Conservation (phyloP, 2,113 vertebrate species). For the Elanoides forficatus region DNA sequence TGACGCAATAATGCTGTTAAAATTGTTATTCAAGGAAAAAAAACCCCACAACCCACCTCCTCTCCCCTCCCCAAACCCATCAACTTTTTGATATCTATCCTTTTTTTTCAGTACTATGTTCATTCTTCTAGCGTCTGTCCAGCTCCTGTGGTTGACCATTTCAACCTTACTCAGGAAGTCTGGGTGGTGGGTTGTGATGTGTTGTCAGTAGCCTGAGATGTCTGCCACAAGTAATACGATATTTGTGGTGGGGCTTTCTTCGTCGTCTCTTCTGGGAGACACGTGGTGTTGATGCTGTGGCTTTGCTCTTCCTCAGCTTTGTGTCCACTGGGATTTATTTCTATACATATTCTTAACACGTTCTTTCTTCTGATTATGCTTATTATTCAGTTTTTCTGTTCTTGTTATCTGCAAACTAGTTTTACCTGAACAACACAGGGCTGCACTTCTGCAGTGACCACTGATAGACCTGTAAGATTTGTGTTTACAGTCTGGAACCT, state of each 20-base stretch:
- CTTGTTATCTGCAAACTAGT: background rate
- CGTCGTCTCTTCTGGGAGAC: background rate
- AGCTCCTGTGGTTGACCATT: background rate
- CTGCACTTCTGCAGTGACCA: background rate
- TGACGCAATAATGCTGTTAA: background rate
- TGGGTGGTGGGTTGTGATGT: background rate
- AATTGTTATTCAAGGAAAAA: background rate
- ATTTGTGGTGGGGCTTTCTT: background rate
- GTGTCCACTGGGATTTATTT: background rate
- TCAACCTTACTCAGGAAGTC: background rate
- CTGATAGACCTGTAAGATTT: background rate
- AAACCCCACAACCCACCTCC: too few relatives aligned
- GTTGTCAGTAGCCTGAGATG: background rate
- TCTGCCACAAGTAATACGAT: background rate
- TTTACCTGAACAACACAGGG: background rate
- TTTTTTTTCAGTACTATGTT: background rate
- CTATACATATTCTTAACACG: rapidly evolving
- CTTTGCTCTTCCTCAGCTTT: background rate
- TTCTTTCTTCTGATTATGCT: background rate
- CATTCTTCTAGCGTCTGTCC: background rate
- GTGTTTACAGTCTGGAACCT: background rate
- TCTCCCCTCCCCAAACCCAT: background rate
- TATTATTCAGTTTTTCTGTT: background rate
- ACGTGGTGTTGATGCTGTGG: background rate
- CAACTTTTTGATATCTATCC: background rate